Conservation (phyloP, 2,113 vertebrate genomes). For the Poecile atricapillus region DNA sequence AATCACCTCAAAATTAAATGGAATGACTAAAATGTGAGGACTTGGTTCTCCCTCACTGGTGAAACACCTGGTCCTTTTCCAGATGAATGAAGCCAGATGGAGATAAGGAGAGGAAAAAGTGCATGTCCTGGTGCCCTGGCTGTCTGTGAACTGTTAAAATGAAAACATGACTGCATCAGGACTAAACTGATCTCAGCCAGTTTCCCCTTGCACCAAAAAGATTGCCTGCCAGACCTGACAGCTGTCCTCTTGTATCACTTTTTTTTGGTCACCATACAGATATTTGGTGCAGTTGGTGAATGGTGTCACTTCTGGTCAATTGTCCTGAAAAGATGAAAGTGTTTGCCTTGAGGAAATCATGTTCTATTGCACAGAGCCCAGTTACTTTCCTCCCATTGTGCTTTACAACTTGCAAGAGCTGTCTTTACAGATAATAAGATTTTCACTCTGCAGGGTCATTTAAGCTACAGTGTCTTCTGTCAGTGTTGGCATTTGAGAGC, state of each 20-base stretch:
- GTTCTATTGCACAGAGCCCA: not conserved
- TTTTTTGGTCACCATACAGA: not conserved
- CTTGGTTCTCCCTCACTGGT: not conserved
- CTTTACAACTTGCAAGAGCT: slow-evolving; percentile 6
- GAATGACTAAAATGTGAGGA: not conserved
- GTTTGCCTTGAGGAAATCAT: slow-evolving; percentile 15
- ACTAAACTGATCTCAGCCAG: not conserved
- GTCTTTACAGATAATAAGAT: not conserved
- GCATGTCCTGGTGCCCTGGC: not conserved
- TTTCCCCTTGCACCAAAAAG: not conserved
- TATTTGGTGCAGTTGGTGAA: not conserved
- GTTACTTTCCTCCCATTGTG: not conserved
- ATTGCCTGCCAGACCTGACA: not conserved
- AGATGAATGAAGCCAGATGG: not conserved
- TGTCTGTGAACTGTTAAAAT: not conserved
- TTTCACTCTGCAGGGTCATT: not conserved
- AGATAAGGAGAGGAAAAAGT: not conserved
- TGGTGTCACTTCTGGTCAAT: not conserved
- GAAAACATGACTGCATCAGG: not conserved
- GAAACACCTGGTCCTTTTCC: not conserved
- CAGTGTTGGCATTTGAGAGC: not conserved
- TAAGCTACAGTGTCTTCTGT: not conserved
- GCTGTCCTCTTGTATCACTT: not conserved
- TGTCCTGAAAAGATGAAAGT: slow-evolving; percentile 2
- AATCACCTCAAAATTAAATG: not conserved